Conservation (phyloP, 2,113 vertebrate species). For the Campylomormyrus tamandua region DNA sequence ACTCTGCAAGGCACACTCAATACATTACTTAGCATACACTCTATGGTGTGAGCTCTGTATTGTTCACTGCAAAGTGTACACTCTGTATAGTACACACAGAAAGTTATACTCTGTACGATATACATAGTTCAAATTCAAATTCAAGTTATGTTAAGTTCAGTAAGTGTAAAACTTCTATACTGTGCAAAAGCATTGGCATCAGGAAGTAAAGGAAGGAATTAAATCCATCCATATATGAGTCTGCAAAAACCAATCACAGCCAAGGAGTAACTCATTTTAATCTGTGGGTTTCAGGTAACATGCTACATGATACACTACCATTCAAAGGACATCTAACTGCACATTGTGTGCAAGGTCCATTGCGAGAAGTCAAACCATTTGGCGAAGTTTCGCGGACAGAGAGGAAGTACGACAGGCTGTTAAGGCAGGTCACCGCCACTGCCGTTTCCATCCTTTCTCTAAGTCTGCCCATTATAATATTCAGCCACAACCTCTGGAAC, state of each 20-base stretch:
- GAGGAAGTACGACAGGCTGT: background rate
- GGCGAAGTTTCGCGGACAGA: background rate
- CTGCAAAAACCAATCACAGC: background rate
- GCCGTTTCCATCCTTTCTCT: background rate
- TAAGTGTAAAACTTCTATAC: background rate
- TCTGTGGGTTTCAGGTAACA: background rate
- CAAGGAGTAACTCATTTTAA: background rate
- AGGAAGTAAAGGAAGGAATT: background rate
- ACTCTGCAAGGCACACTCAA: background rate
- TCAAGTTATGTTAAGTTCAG: background rate
- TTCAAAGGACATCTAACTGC: background rate
- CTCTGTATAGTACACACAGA: background rate
- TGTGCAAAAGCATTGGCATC: background rate
- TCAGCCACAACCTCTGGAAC: constrained; percentile 27
- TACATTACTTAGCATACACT: background rate
- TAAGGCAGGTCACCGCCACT: background rate
- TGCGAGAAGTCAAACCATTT: background rate
- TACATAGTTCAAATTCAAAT: background rate
- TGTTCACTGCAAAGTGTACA: background rate
- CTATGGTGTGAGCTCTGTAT: background rate
- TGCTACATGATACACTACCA: background rate
- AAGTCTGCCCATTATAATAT: constrained; percentile 19
- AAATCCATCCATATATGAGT: background rate
- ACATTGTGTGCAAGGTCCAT: background rate
- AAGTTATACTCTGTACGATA: background rate